Percentiles rank a stretch among this genome's conserved stretches.
These are phyloP conservation scores for Drosophila biarmipes DNA, from an alignment of 1,140 invertebrate genomes.

Conservation along the genomic window DNA sequence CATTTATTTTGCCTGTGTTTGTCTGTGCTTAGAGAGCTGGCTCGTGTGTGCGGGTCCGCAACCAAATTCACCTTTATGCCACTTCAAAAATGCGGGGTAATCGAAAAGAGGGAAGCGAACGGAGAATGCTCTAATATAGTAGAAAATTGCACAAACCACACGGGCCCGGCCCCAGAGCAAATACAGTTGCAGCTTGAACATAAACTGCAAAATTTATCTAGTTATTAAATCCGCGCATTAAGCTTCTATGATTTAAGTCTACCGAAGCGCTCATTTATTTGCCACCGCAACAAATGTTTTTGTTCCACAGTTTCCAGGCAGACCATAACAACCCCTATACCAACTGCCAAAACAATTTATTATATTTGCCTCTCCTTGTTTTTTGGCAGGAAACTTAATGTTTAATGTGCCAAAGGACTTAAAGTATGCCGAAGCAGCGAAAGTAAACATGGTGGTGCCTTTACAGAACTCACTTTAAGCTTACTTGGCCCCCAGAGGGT, in stretches of 20 bases:
- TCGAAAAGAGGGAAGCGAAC: slow-evolving; percentile 14
- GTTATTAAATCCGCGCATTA: not conserved
- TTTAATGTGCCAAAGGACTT: not conserved
- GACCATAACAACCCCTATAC: slow-evolving; percentile 1
- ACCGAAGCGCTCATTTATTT: no score
- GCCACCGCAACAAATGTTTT: not conserved
- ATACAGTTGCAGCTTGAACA: not conserved
- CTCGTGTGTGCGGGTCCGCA: slow-evolving; percentile 9
- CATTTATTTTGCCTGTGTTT: slow-evolving; percentile 34
- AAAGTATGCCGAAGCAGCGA: not conserved
- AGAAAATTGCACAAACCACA: not conserved
- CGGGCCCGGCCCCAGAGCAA: not conserved
- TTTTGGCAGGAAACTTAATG: slow-evolving; percentile 4
- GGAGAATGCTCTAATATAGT: slow-evolving; percentile 16
- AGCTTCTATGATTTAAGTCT: not conserved
- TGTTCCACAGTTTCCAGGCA: not conserved
- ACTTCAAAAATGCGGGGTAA: slow-evolving; percentile 14
- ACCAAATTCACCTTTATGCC: slow-evolving; percentile 19
- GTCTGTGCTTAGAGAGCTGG: slow-evolving; percentile 16
- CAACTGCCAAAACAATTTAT: slow-evolving; percentile 6
- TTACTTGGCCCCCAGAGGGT: not conserved
- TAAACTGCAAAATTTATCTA: not conserved
- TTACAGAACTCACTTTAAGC: not conserved
- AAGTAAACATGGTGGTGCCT: not conserved
- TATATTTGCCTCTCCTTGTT: not conserved